These are phyloP conservation scores for Hypothenemus hampei DNA, from an alignment of 1,140 invertebrate species.

Conservation along the genomic window DNA sequence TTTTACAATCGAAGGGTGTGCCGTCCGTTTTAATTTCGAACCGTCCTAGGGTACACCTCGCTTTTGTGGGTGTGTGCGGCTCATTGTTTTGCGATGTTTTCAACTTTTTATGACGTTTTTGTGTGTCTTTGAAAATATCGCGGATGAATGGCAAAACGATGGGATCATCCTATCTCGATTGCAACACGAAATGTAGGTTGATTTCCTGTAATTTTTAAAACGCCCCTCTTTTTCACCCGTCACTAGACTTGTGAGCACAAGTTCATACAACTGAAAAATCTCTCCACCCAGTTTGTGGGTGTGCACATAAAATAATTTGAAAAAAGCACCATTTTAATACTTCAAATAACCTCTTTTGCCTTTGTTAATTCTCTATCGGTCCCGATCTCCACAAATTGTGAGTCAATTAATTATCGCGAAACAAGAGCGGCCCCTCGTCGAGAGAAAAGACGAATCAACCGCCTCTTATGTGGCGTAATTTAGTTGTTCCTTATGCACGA, in stretches of 20 bases:
- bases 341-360: no score
- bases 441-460: not conserved
- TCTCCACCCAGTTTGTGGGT: not conserved
- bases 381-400: no score
- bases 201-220: no score
- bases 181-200: no score
- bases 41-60: not conserved
- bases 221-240: not conserved
- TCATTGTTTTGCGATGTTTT: conserved; percentile 15
- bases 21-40: conserved; percentile 3
- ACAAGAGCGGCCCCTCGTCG: no score
- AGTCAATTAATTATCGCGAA: no score
- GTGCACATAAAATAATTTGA: not conserved
- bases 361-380: no score
- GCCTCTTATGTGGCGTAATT: not conserved
- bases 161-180: conserved; percentile 9
- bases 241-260: not conserved
- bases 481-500: not conserved
- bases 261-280: not conserved
- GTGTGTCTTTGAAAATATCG: not conserved
- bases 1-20: conserved; percentile 5
- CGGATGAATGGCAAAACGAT: conserved; percentile 5
- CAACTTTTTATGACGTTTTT: conserved; percentile 7
- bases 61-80: conserved; percentile 6
- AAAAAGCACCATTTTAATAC: not conserved